Percentiles rank a stretch among this genome's conserved stretches.
These are phyloP conservation scores for Parelbella ahira DNA, from an alignment of 2,888 invertebrate genomes.

Conservation along the genomic window DNA sequence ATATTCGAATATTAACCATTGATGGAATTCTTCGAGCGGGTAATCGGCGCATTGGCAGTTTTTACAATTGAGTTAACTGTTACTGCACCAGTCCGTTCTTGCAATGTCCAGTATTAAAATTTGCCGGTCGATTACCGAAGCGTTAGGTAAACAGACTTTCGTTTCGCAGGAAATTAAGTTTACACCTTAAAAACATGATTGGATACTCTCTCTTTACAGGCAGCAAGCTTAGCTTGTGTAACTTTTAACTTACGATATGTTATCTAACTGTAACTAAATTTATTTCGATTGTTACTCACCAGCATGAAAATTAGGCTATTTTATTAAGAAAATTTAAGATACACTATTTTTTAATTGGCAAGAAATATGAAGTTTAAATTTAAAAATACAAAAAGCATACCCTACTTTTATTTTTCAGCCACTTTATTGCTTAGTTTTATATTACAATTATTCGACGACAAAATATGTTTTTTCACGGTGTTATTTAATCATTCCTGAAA, in stretches of 20 bases:
- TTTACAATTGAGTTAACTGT: constrained; percentile 43
- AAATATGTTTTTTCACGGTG: too few species aligned
- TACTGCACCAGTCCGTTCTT: constrained; percentile 56
- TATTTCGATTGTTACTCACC: constrained; percentile 7
- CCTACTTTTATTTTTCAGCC: too few species aligned
- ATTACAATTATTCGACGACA: too few species aligned
- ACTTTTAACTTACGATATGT: constrained; percentile 29
- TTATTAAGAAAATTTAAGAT: too few species aligned
- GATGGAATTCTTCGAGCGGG: constrained; percentile 46
- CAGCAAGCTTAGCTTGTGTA: constrained; percentile 1
- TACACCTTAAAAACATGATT: constrained; percentile 12
- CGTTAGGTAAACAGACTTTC: constrained; percentile 36
- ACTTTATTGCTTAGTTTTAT: too few species aligned
- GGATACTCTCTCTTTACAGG: constrained; percentile 9
- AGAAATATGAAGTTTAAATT: too few species aligned
- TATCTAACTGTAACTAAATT: constrained; percentile 20
- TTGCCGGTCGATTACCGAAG: constrained; percentile 37
- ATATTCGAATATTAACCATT: constrained; percentile 53
- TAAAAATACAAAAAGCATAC: too few species aligned
- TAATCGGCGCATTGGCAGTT: constrained; percentile 57
- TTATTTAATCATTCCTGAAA: too few species aligned
- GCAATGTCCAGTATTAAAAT: constrained; percentile 37
- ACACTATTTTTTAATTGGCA: too few species aligned
- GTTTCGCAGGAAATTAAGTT: constrained; percentile 26
- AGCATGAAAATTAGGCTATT: too few species aligned